Evolutionary conservation across 2,113 vertebrate genomes (phyloP), one percentile per base, ranked within the genome.

Genomic region (Tachysurus fulvidraco): DNA sequence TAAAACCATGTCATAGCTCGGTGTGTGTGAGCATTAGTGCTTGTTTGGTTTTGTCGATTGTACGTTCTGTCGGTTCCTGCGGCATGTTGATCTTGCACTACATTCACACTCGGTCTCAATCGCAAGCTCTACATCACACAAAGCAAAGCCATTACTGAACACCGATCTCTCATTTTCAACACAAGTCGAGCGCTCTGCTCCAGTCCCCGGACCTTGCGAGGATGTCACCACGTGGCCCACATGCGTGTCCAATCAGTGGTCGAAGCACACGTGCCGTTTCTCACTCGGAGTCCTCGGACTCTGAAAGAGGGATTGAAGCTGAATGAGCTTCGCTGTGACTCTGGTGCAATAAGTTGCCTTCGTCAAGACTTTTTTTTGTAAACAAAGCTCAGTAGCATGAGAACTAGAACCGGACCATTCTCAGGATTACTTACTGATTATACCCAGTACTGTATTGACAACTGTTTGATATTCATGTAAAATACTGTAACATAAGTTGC

Each of bases 371-470:
- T 69, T 30, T 69, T 30, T 50, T 50, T 50, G 46, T 55, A 57
- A 60, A 60, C 86, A 88, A 90, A 86, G 89, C 65, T 89, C 87
- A 85, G 92, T 92, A 88, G 90, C 92, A 91, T 89, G 90, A 91
- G 90, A 94, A 92, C 89, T 92, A 91, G 92, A 86, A 94, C 93
- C 81, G 84, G 92, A 94, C 92, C 96, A 96, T 96, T 96, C 97
- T 99, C 97, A 99, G 98, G 98, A 96, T 94, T 97, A 94, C 67
- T 96, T 97, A 96, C 95, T 96, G 96, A 97, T 57, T 59, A 23
- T 21, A 97, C 92, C 93, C 94, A 97, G 97, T 99, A 98, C 98
- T 99, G 97, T 99, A 98, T 96, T 94, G 94, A 94, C 93, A 90
- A 92, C 85, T 89, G 91, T 91, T 93, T 97, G 94, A 96, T 95